Base-by-base conservation (phyloP, 2,797 vertebrate genomes). In the Micrastur ruficollis region DNA sequence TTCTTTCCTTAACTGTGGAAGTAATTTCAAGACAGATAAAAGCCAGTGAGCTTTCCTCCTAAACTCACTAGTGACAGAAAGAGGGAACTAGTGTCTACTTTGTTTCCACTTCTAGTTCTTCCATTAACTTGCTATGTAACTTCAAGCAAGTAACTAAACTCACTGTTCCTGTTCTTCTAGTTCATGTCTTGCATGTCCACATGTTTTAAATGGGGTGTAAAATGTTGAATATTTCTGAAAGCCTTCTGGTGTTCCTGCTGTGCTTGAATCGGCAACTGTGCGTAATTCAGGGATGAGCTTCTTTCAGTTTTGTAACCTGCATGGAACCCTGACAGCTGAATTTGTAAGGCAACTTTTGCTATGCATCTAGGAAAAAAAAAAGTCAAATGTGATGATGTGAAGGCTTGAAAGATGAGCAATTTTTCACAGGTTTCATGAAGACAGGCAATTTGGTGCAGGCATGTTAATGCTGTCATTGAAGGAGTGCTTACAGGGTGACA, bases 81-180 rank as follows among this genome's bases (percentile, higher is more conserved):
- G 38, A 71, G 82, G 71, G 31, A 93, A 91, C 42, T 75, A 14
- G 58, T 66, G 50, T 47, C 36, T 47, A 27, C 52, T 94, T 81
- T 76, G n/a, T 89, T 93, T 93, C 65, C 8, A 34, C 61, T 88
- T 96, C 53, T 44, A 78, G 84, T 78, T 86, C 50, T 94, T 81
- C 79, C 3, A 27, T 52, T 85, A 71, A 71, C n/a, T 75, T 8
- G 5, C 74, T 75, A 2, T 59, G 27, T 85, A 89, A 87, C 49
- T 91, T 82, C 32, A 82, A 86, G 66, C 58, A 79, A 85, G 38
- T 81, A 89, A 63, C 56, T 94, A 17, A 89, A 68, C 89, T 88
- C 29, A 71, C 72, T 81, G 46, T 91, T 92, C 92, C 56, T 88
- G 92, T 93, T 96, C 23, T 46, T 82, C 93, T 89, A 32, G 74